Evolutionary conservation across 2,888 invertebrate genomes (phyloP).

Genomic region (Orchestes rusci): DNA sequence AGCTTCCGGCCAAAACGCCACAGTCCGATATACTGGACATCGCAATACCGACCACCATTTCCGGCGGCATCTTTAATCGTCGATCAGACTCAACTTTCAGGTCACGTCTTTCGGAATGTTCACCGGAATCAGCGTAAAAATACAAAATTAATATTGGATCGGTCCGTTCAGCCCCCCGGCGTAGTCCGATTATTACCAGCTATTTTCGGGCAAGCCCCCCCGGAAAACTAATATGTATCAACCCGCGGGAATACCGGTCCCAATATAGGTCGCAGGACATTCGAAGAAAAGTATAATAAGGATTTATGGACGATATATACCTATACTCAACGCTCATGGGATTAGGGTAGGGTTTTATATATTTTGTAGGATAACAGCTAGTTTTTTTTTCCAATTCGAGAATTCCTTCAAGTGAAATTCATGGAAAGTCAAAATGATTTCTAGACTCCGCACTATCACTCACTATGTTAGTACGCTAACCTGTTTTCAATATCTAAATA

Average conservation of each 20-base stretch:
- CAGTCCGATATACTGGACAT: conserved; percentile 30
- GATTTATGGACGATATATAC: no score
- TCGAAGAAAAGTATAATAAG: no score
- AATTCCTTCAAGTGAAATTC: no score
- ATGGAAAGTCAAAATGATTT: no score
- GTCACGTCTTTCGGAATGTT: conserved; percentile 50
- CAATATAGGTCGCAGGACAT: conserved; percentile 22
- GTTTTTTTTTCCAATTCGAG: no score
- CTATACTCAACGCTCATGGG: no score
- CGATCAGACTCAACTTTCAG: conserved; percentile 44
- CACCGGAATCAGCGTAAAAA: conserved; percentile 57
- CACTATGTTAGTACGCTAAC: no score
- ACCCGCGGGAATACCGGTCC: conserved; percentile 14
- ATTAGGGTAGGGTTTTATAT: no score
- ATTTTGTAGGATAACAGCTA: no score
- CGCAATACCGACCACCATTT: conserved; percentile 39
- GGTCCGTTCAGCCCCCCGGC: conserved; percentile 34
- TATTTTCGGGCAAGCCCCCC: conserved; percentile 29
- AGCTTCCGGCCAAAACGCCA: conserved; percentile 9
- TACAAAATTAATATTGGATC: conserved; percentile 55
- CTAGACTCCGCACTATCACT: no score
- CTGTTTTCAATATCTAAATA: no score
- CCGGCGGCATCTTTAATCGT: conserved; percentile 50
- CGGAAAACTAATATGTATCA: conserved; percentile 24
- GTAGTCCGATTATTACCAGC: conserved; percentile 38